phyloP scores from a whole-genome alignment of 2,113 vertebrate species.

The Nycticorax nycticorax region DNA sequence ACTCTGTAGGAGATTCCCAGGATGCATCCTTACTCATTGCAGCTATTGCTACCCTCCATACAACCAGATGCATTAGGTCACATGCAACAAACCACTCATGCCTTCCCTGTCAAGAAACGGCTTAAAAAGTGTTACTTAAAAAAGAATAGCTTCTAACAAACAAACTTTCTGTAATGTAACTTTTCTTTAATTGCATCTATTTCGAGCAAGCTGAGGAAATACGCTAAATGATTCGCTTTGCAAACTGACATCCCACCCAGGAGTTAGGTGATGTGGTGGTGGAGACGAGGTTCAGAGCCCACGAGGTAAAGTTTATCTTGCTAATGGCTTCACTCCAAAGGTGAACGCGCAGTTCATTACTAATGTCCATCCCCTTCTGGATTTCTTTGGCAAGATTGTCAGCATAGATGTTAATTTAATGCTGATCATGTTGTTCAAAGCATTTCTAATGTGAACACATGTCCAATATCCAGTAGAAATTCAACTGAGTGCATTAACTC shows the following conservation, averaged over 20 bases:
- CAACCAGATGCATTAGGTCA: background rate
- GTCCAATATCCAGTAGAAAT: conserved; percentile 29
- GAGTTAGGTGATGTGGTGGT: background rate
- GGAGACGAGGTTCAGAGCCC: background rate
- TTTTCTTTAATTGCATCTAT: background rate
- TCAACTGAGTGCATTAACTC: conserved; percentile 17
- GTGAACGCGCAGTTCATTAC: background rate
- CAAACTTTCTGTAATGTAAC: background rate
- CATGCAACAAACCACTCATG: background rate
- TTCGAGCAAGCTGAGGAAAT: background rate
- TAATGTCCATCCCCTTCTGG: background rate
- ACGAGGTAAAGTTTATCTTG: background rate
- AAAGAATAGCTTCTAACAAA: background rate
- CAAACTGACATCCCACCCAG: background rate
- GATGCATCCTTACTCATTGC: background rate
- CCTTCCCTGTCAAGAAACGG: background rate
- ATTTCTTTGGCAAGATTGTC: conserved; percentile 20
- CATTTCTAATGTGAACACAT: background rate
- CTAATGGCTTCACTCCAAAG: background rate
- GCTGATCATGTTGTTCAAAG: conserved; percentile 13
- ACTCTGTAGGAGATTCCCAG: background rate
- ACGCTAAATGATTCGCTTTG: background rate
- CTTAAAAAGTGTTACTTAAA: background rate
- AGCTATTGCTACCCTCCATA: background rate
- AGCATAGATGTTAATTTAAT: background rate